These are phyloP conservation scores for Ursus arctos DNA, from an alignment of 2,113 vertebrate species.

Conservation along the genomic window DNA sequence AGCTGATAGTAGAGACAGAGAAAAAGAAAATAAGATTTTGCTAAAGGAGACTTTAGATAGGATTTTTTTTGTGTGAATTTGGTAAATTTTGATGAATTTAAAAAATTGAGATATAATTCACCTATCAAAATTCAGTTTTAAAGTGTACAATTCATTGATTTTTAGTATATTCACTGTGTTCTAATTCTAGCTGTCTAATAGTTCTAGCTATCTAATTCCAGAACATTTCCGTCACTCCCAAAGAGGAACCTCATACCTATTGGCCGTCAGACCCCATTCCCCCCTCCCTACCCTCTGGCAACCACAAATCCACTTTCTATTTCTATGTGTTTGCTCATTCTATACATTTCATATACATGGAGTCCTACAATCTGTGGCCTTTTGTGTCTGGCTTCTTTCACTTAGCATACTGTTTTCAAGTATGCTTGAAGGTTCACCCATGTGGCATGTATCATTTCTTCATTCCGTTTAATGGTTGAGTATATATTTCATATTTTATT, in stretches of 20 bases:
- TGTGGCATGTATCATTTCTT: not conserved
- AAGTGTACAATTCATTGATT: not conserved
- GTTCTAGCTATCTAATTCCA: not conserved
- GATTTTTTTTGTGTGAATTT: not conserved
- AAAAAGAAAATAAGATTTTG: not conserved
- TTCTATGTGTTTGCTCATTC: not conserved
- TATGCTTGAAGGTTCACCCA: not conserved
- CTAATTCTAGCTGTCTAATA: too few species aligned
- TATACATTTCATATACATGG: not conserved
- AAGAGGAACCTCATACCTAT: not conserved
- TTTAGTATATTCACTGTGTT: not conserved
- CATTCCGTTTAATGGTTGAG: not conserved
- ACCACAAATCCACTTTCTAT: not conserved
- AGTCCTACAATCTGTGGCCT: not conserved
- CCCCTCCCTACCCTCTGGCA: not conserved
- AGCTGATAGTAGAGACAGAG: not conserved
- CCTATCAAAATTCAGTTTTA: not conserved
- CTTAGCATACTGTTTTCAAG: not conserved
- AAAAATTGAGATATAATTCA: not conserved
- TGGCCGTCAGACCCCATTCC: not conserved
- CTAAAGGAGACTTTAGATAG: not conserved
- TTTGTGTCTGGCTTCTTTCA: conserved; percentile 5
- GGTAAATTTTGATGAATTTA: not conserved
- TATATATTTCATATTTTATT: conserved; percentile 31
- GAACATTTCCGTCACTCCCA: not conserved